These are phyloP conservation scores for Tyrophagus putrescentiae DNA, from an alignment of 1,140 invertebrate species.

Conservation along the genomic window DNA sequence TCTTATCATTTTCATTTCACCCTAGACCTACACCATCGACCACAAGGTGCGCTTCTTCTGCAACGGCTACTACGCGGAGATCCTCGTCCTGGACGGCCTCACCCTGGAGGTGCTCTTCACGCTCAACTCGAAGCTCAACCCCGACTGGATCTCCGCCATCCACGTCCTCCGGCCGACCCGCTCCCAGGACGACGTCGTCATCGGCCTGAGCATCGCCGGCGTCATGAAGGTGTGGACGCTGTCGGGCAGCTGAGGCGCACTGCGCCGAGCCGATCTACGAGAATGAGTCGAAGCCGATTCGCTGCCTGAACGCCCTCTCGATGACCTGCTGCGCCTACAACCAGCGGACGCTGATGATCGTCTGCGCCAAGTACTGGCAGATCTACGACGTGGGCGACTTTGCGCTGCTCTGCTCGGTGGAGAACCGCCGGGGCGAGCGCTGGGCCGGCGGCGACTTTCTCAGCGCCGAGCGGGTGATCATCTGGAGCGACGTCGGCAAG, in stretches of 20 bases:
- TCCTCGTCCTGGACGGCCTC: slow-evolving; percentile 74
- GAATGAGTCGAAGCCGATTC: slow-evolving; percentile 93
- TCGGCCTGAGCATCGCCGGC: slow-evolving; percentile 88
- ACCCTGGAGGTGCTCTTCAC: slow-evolving; percentile 81
- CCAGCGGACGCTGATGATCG: slow-evolving; percentile 86
- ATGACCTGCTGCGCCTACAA: slow-evolving; percentile 88
- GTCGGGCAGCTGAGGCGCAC: slow-evolving; percentile 66
- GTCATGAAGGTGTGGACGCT: slow-evolving; percentile 97
- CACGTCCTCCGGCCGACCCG: slow-evolving; percentile 76
- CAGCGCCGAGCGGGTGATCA: slow-evolving; percentile 67
- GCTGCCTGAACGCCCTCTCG: slow-evolving; percentile 77
- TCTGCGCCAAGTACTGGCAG: slow-evolving; percentile 95
- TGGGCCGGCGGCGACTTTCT: slow-evolving; percentile 92
- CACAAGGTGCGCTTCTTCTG: slow-evolving; percentile 70
- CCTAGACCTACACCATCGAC: slow-evolving; percentile 66
- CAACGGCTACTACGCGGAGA: slow-evolving; percentile 93
- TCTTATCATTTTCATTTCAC: slow-evolving; percentile 23
- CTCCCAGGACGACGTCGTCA: slow-evolving; percentile 82
- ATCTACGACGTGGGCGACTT: slow-evolving; percentile 81
- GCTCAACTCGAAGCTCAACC: slow-evolving; percentile 83
- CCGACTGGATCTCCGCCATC: slow-evolving; percentile 94
- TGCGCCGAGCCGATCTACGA: slow-evolving; percentile 66
- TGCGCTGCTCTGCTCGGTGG: slow-evolving; percentile 72
- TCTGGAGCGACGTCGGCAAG: slow-evolving; percentile 85
- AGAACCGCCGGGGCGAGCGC: slow-evolving; percentile 59